These are phyloP conservation scores for Tachuris rubrigastra DNA, from an alignment of 2,113 vertebrate genomes.

Conservation along the genomic window DNA sequence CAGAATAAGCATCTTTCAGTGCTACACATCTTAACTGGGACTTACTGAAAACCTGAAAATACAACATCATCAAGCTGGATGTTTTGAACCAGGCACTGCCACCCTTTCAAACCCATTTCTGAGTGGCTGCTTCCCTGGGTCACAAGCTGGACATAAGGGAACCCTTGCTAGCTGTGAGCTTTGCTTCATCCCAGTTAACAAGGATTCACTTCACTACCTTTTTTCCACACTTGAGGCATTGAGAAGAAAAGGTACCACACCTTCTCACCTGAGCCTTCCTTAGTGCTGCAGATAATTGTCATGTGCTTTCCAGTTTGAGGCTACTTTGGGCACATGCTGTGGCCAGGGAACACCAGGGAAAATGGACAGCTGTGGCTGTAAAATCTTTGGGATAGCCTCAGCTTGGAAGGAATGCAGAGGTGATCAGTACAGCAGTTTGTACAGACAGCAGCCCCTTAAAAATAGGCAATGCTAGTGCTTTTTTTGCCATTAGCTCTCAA, in stretches of 20 bases:
- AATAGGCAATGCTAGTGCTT: background rate
- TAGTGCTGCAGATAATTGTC: background rate
- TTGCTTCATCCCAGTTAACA: background rate
- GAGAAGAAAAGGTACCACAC: background rate
- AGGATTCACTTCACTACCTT: background rate
- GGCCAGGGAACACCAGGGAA: background rate
- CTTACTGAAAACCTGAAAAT: background rate
- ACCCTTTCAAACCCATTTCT: background rate
- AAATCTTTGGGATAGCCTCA: background rate
- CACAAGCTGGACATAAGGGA: background rate
- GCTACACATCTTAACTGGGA: background rate
- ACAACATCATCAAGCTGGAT: background rate
- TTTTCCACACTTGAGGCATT: fast-evolving
- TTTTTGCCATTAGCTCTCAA: background rate
- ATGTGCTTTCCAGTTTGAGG: background rate
- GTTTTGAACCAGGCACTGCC: background rate
- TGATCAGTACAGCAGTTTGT: background rate
- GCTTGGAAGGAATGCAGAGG: fast-evolving
- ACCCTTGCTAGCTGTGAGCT: background rate
- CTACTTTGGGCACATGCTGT: background rate
- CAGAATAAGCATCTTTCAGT: background rate
- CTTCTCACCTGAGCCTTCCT: background rate
- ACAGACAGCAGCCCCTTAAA: background rate
- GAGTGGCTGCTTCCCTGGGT: background rate
- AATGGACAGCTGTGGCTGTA: fast-evolving